phyloP scores from a whole-genome alignment of 2,797 vertebrate species.

The Monodelphis domestica region DNA sequence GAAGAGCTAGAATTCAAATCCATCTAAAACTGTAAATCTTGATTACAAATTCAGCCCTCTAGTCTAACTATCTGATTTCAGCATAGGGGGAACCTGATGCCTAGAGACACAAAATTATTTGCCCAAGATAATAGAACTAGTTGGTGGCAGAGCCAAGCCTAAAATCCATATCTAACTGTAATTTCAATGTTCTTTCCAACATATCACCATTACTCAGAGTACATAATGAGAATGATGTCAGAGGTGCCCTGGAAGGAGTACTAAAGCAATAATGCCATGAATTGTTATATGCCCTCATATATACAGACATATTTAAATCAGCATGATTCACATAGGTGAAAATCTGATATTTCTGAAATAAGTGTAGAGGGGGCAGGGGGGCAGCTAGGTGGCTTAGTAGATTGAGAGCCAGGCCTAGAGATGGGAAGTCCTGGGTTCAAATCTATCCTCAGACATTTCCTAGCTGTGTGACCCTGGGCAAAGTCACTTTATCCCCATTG shows the following conservation, averaged over 20 bases:
- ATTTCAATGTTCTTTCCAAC: neutral
- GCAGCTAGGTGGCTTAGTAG: no score
- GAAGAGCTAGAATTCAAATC: neutral
- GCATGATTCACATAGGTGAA: neutral
- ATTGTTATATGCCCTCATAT: neutral
- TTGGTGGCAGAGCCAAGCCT: constrained; percentile 4
- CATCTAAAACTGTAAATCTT: no score
- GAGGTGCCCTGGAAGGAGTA: neutral
- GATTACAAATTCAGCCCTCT: neutral
- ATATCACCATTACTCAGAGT: neutral
- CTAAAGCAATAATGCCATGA: neutral
- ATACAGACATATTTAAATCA: neutral
- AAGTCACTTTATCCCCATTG: no score
- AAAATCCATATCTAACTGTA: neutral
- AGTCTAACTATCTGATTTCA: neutral
- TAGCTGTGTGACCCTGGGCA: no score
- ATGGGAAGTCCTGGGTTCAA: no score
- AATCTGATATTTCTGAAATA: neutral
- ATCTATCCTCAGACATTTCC: no score
- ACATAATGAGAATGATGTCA: neutral
- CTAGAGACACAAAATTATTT: constrained; percentile 12
- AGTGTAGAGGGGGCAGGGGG: no score
- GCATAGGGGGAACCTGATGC: neutral
- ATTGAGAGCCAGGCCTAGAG: no score
- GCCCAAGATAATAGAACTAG: constrained; percentile 27